Base-by-base conservation (phyloP, 2,888 invertebrate species). In the Troides helena region DNA sequence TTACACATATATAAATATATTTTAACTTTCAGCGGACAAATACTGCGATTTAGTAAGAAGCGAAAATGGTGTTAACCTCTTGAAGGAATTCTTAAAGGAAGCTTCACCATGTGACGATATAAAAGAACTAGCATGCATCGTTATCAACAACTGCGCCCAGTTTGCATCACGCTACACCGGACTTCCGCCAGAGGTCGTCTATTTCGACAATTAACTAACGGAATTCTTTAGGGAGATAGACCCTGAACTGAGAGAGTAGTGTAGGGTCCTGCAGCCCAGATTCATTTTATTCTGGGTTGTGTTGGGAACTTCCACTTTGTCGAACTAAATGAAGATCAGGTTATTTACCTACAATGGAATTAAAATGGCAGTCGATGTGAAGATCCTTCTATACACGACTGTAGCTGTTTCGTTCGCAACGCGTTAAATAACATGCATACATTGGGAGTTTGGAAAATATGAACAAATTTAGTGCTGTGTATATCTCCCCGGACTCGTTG, bases 1-100 rank as follows among this genome's bases (percentile, higher is more conserved):
- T 4, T 43, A 12, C 8, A 46, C 12, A 17, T 46, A 14, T 46
- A 43, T 12, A 21, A 21, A 5, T 46, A 8, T n/a, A n/a, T 8
- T 53, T 53, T 3, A 65, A 62, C 60, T 93, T 93, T 36, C 88
- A 98, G 98, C 98, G 58, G 95, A 95, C 71, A 99, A 98, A 90
- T 99, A 99, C 91, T 99, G 99, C 87, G 93, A 94, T 73, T 93
- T 99, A 81, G 95, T 99, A 61, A 95, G 96, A 79, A 94, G 95
- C 61, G 99, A 99, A 89, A 96, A 96, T 53, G 99, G 99, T 0
- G 85, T 98, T 65, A 91, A 92, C 58, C 92, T 98, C 72, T 92
- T 99, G 59, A 90, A 94, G 71, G 94, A 95, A 73, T 85, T 97
- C 65, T 87, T 96, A 21, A 82, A 85, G 14, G 94, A 95, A 82